Evolutionary conservation across 2,888 invertebrate genomes (phyloP).

Genomic region (Pasiphila rectangulata): DNA sequence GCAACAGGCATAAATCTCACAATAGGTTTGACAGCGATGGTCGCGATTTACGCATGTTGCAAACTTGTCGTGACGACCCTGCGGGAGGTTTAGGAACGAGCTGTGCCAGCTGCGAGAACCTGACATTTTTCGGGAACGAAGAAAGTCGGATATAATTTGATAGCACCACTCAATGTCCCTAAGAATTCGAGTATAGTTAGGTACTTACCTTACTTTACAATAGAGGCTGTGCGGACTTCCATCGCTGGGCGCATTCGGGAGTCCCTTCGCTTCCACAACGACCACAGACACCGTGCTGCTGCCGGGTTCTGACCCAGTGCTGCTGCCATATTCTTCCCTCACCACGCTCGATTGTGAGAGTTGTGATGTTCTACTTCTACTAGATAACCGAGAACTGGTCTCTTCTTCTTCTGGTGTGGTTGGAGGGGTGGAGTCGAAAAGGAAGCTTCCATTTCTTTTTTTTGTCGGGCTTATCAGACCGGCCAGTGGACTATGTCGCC

Average conservation of each 20-base stretch:
- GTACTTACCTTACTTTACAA: conserved; percentile 63
- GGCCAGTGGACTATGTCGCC: conserved; percentile 47
- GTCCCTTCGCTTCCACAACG: conserved; percentile 59
- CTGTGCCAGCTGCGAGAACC: no score
- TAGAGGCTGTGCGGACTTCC: conserved; percentile 52
- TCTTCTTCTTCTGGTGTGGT: conserved; percentile 25
- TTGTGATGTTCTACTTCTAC: background rate
- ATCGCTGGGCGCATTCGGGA: conserved; percentile 57
- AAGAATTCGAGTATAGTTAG: no score
- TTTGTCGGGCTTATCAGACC: conserved; percentile 38
- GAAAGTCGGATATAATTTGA: no score
- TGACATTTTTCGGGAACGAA: no score
- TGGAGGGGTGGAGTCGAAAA: conserved; percentile 36
- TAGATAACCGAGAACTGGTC: conserved; percentile 1
- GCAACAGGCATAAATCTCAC: no score
- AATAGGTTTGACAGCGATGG: no score
- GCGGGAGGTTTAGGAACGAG: no score
- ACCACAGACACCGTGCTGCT: conserved; percentile 58
- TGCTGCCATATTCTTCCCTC: conserved; percentile 32
- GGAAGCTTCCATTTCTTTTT: conserved; percentile 28
- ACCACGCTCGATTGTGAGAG: conserved; percentile 3
- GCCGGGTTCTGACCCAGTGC: no score
- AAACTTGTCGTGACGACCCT: no score
- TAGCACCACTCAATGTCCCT: no score
- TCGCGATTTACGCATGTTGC: no score